phyloP scores from a whole-genome alignment of 2,113 vertebrate genomes.

The Melanocharis versteri region DNA sequence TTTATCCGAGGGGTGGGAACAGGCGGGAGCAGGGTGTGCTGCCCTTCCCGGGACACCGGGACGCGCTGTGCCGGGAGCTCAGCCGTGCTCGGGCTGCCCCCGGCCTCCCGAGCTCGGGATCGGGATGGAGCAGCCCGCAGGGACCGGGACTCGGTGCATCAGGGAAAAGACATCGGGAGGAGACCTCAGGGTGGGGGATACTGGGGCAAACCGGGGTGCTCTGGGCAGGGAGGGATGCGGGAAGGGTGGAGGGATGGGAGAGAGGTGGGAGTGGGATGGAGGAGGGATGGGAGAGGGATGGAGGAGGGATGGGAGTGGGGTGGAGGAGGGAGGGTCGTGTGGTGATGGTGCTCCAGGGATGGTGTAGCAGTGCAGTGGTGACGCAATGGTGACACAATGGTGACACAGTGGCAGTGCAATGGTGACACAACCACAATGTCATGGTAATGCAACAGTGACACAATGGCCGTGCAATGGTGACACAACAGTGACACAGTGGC shows the following conservation, averaged over 20 bases:
- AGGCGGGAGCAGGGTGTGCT: fast-evolving
- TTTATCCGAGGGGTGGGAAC: constrained; percentile 14
- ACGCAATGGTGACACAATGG: too few species aligned
- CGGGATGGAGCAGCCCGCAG: fast-evolving
- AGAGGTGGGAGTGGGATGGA: fast-evolving
- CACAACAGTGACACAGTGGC: fast-evolving
- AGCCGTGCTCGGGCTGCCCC: fast-evolving
- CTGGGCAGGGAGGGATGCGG: background rate
- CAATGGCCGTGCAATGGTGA: fast-evolving
- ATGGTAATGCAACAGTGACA: too few species aligned
- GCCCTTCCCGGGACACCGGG: background rate
- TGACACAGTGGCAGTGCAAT: fast-evolving
- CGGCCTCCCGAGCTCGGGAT: fast-evolving
- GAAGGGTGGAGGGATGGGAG: fast-evolving
- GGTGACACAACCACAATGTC: too few species aligned
- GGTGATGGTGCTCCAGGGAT: fast-evolving
- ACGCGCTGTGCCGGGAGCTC: background rate
- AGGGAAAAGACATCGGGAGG: background rate
- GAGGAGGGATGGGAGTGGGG: too few species aligned
- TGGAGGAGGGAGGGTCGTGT: fast-evolving
- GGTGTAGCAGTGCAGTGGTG: background rate
- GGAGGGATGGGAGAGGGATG: too few species aligned
- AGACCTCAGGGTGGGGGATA: background rate
- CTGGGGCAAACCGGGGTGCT: fast-evolving
- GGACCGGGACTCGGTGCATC: fast-evolving